Percentiles rank a stretch among this genome's conserved stretches.
phyloP scores from a whole-genome alignment of 2,888 invertebrate genomes.

The Muschampia plurimacula region DNA sequence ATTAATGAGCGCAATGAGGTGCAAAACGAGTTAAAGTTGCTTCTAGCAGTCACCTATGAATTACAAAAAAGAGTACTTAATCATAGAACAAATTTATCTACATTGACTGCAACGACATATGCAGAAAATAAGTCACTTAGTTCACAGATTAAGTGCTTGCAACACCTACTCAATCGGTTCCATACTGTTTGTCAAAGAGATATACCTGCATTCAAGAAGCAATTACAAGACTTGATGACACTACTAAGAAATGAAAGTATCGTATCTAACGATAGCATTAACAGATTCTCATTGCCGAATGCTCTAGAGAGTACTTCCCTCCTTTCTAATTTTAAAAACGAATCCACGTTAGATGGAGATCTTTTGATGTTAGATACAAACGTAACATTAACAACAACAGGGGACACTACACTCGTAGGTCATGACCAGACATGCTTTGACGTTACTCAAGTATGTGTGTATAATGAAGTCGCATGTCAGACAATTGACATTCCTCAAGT shows the following conservation, averaged over 20 bases:
- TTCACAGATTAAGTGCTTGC: slow-evolving; percentile 71
- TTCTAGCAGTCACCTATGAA: slow-evolving; percentile 64
- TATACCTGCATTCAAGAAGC: slow-evolving; percentile 70
- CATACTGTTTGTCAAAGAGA: slow-evolving; percentile 76
- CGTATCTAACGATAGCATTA: slow-evolving; percentile 58
- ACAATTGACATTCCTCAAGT: slow-evolving; percentile 53
- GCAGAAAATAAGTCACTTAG: slow-evolving; percentile 75
- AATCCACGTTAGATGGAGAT: slow-evolving; percentile 75
- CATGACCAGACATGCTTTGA: slow-evolving; percentile 73
- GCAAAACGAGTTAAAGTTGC: slow-evolving; percentile 62
- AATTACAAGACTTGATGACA: slow-evolving; percentile 63
- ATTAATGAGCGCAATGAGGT: slow-evolving; percentile 63
- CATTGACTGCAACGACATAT: slow-evolving; percentile 75
- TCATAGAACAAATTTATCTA: slow-evolving; percentile 74
- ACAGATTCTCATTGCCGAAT: slow-evolving; percentile 70
- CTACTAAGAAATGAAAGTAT: slow-evolving; percentile 61
- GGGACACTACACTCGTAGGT: slow-evolving; percentile 67
- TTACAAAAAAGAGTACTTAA: slow-evolving; percentile 72
- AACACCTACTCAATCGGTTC: slow-evolving; percentile 72
- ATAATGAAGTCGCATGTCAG: slow-evolving; percentile 64
- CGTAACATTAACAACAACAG: slow-evolving; percentile 65
- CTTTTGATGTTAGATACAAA: slow-evolving; percentile 79
- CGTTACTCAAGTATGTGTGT: slow-evolving; percentile 59
- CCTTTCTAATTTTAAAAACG: slow-evolving; percentile 63
- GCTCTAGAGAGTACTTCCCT: slow-evolving; percentile 62